Percentiles rank a stretch among this genome's conserved stretches.
phyloP scores from a whole-genome alignment of 2,888 invertebrate genomes.

The Harpalus rubripes region DNA sequence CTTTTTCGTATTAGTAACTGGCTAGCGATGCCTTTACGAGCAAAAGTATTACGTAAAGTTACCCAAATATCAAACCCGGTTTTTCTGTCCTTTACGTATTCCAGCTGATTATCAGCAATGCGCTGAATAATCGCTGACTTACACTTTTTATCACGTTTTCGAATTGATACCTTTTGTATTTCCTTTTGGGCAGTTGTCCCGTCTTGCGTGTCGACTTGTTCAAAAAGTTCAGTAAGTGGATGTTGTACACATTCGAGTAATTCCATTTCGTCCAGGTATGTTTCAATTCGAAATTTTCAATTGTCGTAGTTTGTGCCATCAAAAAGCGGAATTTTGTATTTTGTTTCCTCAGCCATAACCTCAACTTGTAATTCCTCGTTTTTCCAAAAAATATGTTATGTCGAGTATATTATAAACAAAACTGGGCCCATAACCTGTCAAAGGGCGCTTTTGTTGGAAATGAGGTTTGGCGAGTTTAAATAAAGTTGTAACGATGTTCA shows the following conservation, averaged over 20 bases:
- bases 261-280: not conserved
- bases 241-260: not conserved
- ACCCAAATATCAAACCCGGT: conserved; percentile 69
- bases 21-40: not conserved
- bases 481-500: no score
- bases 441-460: no score
- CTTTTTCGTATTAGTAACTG: conserved; percentile 52
- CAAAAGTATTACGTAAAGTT: conserved; percentile 14
- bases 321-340: conserved; percentile 44
- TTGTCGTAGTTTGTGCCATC: conserved; percentile 35
- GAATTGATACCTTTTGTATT: not conserved
- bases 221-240: not conserved
- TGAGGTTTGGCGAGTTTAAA: no score
- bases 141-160: conserved; percentile 68
- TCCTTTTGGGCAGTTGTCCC: conserved; percentile 7
- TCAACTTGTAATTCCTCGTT: no score
- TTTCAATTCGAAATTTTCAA: conserved; percentile 23
- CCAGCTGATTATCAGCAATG: conserved; percentile 69
- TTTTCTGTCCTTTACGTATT: conserved; percentile 69
- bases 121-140: conserved; percentile 70
- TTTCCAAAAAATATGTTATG: no score
- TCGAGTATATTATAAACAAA: no score
- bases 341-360: conserved; percentile 45
- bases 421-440: no score
- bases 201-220: no score